These are phyloP conservation scores for Palythoa caribaeorum DNA, from an alignment of 92 coral and sea anemone species.

Conservation along the genomic window DNA sequence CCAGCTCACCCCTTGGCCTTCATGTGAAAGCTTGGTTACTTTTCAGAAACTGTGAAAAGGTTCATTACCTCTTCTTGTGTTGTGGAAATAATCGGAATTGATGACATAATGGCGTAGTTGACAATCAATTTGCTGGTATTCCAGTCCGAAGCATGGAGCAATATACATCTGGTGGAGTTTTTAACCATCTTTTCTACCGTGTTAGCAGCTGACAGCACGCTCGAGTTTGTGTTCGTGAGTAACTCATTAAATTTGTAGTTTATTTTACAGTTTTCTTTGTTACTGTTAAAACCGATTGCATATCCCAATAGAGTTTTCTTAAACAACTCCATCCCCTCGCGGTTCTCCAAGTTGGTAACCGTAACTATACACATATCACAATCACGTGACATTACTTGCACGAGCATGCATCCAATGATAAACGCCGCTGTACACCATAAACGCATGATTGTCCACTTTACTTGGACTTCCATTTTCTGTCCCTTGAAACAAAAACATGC, in stretches of 20 bases:
- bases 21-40: too few relatives aligned
- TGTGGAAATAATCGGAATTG: neutral
- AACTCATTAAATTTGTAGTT: conserved; percentile 29
- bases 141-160: neutral
- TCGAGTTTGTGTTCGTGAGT: neutral
- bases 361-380: conserved; percentile 20
- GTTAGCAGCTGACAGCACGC: conserved; percentile 15
- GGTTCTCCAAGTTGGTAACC: neutral
- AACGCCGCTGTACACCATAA: conserved; percentile 27
- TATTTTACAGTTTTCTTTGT: neutral
- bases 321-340: conserved; percentile 9
- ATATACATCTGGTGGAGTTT: neutral
- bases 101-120: neutral
- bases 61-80: neutral
- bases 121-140: neutral
- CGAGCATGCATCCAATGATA: neutral
- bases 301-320: neutral
- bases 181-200: neutral
- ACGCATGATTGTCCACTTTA: conserved; percentile 9
- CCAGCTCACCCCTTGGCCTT: too few relatives aligned
- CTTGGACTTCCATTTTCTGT: neutral
- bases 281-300: neutral
- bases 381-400: conserved; percentile 8
- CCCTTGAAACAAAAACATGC: neutral
- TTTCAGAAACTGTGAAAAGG: neutral